Percentiles rank a stretch among this genome's conserved stretches.
Evolutionary conservation across 2,888 invertebrate species (phyloP).

Genomic region (Sinopyrophorus schimmeli): DNA sequence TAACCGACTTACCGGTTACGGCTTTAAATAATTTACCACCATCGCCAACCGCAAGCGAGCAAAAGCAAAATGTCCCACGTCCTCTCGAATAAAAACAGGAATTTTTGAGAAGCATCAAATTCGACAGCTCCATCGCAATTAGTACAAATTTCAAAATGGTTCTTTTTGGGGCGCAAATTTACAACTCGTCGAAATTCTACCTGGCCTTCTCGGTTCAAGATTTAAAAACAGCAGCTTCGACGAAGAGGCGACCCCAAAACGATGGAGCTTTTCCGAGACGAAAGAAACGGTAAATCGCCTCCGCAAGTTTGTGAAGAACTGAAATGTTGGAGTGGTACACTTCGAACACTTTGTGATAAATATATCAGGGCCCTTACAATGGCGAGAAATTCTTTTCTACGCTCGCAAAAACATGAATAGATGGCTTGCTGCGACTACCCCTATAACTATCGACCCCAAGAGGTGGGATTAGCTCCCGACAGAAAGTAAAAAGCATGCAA

Average conservation of each 20-base stretch:
- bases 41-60: too few relatives aligned
- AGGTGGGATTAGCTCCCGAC: slow-evolving; percentile 16
- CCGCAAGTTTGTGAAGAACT: not conserved
- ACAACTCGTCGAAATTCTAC: slow-evolving; percentile 26
- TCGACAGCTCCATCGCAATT: slow-evolving; percentile 25
- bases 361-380: slow-evolving; percentile 40
- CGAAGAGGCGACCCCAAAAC: too few relatives aligned
- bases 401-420: slow-evolving; percentile 31
- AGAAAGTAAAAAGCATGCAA: slow-evolving; percentile 36
- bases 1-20: slow-evolving; percentile 27
- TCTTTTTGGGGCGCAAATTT: slow-evolving; percentile 23
- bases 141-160: slow-evolving; percentile 25
- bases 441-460: slow-evolving; percentile 20
- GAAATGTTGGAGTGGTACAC: slow-evolving; percentile 18
- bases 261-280: not conserved
- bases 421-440: slow-evolving; percentile 32
- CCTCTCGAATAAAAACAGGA: too few relatives aligned
- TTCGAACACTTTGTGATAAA: slow-evolving; percentile 37
- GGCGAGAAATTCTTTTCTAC: slow-evolving; percentile 40
- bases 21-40: slow-evolving; percentile 10
- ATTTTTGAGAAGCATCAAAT: slow-evolving; percentile 12
- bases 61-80: too few relatives aligned
- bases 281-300: slow-evolving; percentile 8
- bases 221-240: slow-evolving; percentile 2
- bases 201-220: slow-evolving; percentile 12